phyloP scores from a whole-genome alignment of 2,888 invertebrate species.

The Caenorhabditis imperialis region DNA sequence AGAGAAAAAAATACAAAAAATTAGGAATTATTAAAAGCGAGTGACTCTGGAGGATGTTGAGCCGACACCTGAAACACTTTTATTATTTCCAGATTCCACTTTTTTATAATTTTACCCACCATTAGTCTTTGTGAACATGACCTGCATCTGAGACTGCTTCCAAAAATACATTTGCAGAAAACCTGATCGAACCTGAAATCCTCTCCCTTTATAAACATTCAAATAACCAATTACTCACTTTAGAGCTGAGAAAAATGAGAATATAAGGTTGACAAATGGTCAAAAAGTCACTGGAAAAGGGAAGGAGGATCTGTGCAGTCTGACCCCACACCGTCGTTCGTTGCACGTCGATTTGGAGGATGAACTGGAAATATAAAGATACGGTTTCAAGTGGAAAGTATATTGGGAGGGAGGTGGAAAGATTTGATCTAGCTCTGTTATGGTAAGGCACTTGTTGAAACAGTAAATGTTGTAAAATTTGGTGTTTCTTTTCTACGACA shows the following conservation, averaged over 20 bases:
- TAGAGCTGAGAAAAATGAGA: slow-evolving; percentile 30
- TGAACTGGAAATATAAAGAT: slow-evolving; percentile 23
- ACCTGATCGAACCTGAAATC: slow-evolving; percentile 20
- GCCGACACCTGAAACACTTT: background rate
- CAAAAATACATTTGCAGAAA: slow-evolving; percentile 30
- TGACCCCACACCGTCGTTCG: slow-evolving; percentile 17
- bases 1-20: background rate
- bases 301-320: slow-evolving; percentile 19
- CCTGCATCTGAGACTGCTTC: background rate
- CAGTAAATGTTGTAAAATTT: background rate
- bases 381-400: too few species aligned
- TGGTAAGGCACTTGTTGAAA: too few species aligned
- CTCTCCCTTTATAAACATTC: slow-evolving; percentile 4
- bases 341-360: slow-evolving; percentile 27
- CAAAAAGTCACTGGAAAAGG: slow-evolving; percentile 42
- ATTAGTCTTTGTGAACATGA: slow-evolving; percentile 19
- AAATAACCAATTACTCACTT: background rate
- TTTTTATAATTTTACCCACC: slow-evolving; percentile 1
- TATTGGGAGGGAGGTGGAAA: too few species aligned
- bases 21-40: slow-evolving; percentile 3
- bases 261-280: slow-evolving; percentile 30
- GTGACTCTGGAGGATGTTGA: background rate
- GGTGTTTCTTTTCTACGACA: too few species aligned
- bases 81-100: too few species aligned
- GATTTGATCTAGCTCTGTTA: too few species aligned